These are phyloP conservation scores for Dermatemys mawii DNA, from an alignment of 2,113 vertebrate genomes.

Conservation along the genomic window DNA sequence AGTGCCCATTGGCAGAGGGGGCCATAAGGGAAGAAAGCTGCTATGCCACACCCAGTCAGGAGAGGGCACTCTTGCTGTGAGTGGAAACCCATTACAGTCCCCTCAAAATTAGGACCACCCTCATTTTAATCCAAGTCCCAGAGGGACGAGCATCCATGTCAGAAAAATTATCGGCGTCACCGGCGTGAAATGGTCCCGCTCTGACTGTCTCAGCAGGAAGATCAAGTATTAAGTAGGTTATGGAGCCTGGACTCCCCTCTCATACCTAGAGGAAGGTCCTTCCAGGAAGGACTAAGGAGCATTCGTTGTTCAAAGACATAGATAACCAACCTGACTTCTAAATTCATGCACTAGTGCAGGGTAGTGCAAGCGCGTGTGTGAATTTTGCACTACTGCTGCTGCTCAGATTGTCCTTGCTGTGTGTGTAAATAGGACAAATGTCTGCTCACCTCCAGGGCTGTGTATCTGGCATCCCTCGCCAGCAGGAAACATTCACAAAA, in stretches of 20 bases:
- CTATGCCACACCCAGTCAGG: not conserved
- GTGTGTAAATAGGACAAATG: not conserved
- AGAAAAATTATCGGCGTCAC: not conserved
- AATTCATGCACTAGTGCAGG: rapidly evolving
- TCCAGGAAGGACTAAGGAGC: rapidly evolving
- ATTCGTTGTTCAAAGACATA: rapidly evolving
- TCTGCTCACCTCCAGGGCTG: not conserved
- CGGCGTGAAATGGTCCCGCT: no score
- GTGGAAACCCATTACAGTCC: rapidly evolving
- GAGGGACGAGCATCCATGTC: not conserved
- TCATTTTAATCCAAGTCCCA: not conserved
- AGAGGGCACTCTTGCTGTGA: not conserved
- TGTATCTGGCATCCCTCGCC: rapidly evolving
- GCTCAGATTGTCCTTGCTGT: not conserved
- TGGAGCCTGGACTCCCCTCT: not conserved
- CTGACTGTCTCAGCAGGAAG: not conserved
- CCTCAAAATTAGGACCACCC: not conserved
- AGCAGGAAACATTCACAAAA: rapidly evolving
- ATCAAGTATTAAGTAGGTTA: no score
- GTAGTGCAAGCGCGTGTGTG: rapidly evolving
- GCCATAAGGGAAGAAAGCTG: not conserved
- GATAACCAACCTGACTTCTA: rapidly evolving
- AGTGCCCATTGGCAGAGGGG: not conserved
- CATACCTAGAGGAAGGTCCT: rapidly evolving
- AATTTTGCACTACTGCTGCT: not conserved